Evolutionary conservation across 2,113 vertebrate species (phyloP), one percentile per base, ranked within the genome.

Genomic region (Mormyrus iriodes): DNA sequence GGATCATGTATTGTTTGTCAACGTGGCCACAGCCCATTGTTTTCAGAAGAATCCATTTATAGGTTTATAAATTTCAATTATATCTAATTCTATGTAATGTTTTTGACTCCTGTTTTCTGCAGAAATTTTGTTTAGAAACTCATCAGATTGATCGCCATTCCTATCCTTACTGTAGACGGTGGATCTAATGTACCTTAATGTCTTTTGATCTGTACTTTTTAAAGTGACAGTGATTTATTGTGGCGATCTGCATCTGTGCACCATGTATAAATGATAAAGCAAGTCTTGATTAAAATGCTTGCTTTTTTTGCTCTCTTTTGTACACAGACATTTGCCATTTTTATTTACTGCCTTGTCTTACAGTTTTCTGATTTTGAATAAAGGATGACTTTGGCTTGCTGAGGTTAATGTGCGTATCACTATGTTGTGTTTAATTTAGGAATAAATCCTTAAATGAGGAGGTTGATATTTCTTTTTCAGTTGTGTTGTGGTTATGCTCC

Each of bases 191-290:
- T 42, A 42, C 35, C 35, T 39, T 79, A 49, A 88, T 46, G 13
- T 42, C 48, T 53, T 82, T n/a, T 42, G 46, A 51, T 53, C 48
- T 86, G 48, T 31, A 53, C 49, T 61, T 84, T 88, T 35, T 46
- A 79, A 58, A n/a, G 53, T 21, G 69, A 13, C 65, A 73, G 4
- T 89, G 53, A 48, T 85, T 46, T 53, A 15, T 82, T 19, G 49
- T 85, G 53, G 9, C 7, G 83, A 55, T 42, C 13, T 51, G 83
- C 27, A 87, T 86, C 46, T 35, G 6, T 90, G 49, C 85, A 9
- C 46, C 53, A 46, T 51, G 35, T 3, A 82, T 90, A 9, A 84
- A 15, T 90, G 88, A 90, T 88, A 46, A 84, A 17, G 12, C 61
- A 48, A 79, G 27, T 44, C 24, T 24, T 4, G 39, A 87, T 35